These are phyloP conservation scores for Propithecus deckenii DNA, from an alignment of 2,797 vertebrate species.

Conservation along the genomic window DNA sequence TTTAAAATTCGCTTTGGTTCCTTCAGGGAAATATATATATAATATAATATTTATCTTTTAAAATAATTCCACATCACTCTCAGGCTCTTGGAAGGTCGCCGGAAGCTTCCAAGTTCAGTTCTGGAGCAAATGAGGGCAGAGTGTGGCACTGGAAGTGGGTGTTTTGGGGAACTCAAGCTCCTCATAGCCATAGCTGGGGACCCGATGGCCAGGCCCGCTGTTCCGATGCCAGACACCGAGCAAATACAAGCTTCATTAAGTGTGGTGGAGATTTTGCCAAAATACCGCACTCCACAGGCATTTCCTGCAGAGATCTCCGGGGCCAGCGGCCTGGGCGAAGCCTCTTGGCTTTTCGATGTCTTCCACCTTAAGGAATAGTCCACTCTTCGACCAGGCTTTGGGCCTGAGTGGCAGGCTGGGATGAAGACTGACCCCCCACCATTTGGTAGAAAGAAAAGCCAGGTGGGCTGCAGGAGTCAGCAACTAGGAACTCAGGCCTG, in stretches of 20 bases:
- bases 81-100: conserved; percentile 77
- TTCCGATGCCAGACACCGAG: conserved; percentile 75
- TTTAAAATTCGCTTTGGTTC: conserved; percentile 87
- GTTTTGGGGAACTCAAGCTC: neutral
- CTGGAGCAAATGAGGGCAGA: conserved; percentile 29
- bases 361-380: conserved; percentile 44
- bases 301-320: conserved; percentile 84
- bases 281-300: conserved; percentile 83
- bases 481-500: neutral
- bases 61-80: conserved; percentile 85
- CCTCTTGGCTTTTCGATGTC: conserved; percentile 72
- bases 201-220: neutral
- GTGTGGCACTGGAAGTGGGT: neutral
- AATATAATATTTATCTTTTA: conserved; percentile 84
- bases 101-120: conserved; percentile 80
- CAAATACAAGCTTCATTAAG: conserved; percentile 83
- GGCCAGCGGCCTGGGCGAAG: conserved; percentile 77
- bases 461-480: conserved; percentile 43
- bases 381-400: neutral
- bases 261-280: conserved; percentile 82
- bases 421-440: neutral
- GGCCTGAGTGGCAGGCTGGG: neutral
- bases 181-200: neutral
- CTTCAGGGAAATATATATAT: conserved; percentile 87
- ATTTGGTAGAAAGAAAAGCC: neutral